Evolutionary conservation across 2,797 vertebrate species (phyloP), one percentile per base, ranked within the genome.

Genomic region (Pseudochirops cupreus): DNA sequence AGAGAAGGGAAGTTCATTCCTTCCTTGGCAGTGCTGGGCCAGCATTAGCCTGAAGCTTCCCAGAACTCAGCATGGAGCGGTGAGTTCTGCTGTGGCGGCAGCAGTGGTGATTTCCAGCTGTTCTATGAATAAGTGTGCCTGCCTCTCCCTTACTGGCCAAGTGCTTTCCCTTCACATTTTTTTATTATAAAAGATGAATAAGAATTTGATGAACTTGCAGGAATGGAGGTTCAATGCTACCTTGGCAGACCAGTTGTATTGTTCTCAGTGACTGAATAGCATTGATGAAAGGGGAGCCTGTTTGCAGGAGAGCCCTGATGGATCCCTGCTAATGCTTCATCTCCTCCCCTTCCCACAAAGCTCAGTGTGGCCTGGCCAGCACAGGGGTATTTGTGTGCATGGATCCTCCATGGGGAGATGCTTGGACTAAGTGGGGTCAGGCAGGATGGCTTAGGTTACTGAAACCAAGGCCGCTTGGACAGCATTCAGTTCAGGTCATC

Each of bases 151-250:
- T 82, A 90, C 89, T 95, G 94, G 95, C 57, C 82, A 56, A 54
- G 54, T 74, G 94, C 7, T 90, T 95, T 93, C 52, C 31, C 55
- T 21, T 97, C 29, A 46, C 95, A 96, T 93, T 95, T 95, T 57
- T 92, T 96, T 92, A 93, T 97, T 96, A 93, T 97, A 97, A 93
- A 96, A 95, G 95, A 96, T 95, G 91, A 93, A 95, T 96, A 56
- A 18, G 87, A n/a, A 16, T 14, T 67, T 97, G 74, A 29, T 29
- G 93, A 33, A 59, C 95, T 95, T 92, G 24, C 28, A 93, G n/a
- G 87, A 82, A 97, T 62, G 56, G 93, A 92, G 52, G 93, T 95
- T 13, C 92, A 94, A 62, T 91, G 91, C 39, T 31, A 82, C 12
- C 46, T 46, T n/a, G 50, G 59, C 3, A 33, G 31, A 39, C 10